phyloP scores from a whole-genome alignment of 1,140 invertebrate genomes.

The Oppia nitens region DNA sequence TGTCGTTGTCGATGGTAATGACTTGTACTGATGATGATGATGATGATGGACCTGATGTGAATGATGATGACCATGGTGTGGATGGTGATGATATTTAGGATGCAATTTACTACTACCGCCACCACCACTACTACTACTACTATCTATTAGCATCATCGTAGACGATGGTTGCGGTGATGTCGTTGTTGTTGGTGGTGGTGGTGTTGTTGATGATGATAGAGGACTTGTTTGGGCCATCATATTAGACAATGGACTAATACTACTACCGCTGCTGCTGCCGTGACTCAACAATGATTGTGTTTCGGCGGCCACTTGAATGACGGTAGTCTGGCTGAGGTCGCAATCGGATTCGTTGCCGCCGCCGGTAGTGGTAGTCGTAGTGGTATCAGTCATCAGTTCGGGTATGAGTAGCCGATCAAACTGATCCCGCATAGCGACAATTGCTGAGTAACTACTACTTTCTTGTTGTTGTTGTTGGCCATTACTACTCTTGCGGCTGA shows the following conservation, averaged over 20 bases:
- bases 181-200: neutral
- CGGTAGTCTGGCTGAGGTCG: constrained; percentile 19
- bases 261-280: neutral
- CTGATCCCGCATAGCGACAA: neutral
- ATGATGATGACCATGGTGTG: constrained; percentile 13
- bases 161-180: constrained; percentile 34
- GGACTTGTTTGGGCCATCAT: neutral
- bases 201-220: neutral
- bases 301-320: constrained; percentile 16
- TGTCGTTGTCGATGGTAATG: constrained; percentile 5
- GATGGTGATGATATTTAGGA: constrained; percentile 25
- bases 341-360: constrained; percentile 16
- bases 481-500: neutral
- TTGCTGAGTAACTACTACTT: constrained; percentile 2
- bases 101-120: constrained; percentile 17
- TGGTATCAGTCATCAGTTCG: constrained; percentile 1
- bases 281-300: neutral
- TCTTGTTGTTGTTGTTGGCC: too few species aligned
- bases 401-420: neutral
- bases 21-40: neutral
- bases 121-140: neutral
- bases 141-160: neutral
- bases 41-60: constrained; percentile 10
- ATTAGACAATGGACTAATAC: neutral
- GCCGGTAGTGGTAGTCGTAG: neutral